Base-by-base conservation (phyloP, 2,113 vertebrate species). In the Phalacrocorax aristotelis region DNA sequence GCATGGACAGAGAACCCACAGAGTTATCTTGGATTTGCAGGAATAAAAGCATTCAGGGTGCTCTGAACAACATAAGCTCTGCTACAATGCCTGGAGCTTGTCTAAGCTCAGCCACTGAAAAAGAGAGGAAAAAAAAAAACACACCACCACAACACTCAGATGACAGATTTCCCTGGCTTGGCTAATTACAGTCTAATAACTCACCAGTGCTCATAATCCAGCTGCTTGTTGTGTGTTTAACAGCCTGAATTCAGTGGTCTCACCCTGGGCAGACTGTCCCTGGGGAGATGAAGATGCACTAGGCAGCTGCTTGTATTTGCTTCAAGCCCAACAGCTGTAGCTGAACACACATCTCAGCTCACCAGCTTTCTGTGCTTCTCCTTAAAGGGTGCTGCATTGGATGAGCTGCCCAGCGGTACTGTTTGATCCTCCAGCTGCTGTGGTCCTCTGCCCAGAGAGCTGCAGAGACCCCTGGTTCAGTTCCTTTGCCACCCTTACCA, bases 281-380 rank as follows among this genome's bases (percentile, higher is more conserved):
- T 0, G 11, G 26, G 26, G 32, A 23, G 13, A 17, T 7, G 8
- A 42, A 49, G 34, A 65, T 32, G 70, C 70, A 79, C 42, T 2
- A 20, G 25, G 66, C 66, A 93, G 89, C 70, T 82, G 75, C 32
- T 62, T 54, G 61, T 48, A 4, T 90, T 57, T 49, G 65, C 83
- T 84, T n/a, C 57, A 8, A 86, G 76, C 76, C 66, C 10, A 5
- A 17, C 9, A 27, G 61, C 88, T 83, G 52, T 30, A 81, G 54
- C n/a, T 29, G 58, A 69, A 10, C 36, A 34, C 84, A 19, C 58
- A 55, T 10, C 76, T 48, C 55, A 14, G 27, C 40, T 87, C 48
- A 4, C 10, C 1, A 0, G 26, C 0, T 8, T n/a, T 77, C 62
- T 29, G 44, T 0, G 8, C 49, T 22, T 30, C 68, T 34, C 70